Percentiles rank a stretch among this genome's conserved stretches.
Evolutionary conservation across 2,888 invertebrate genomes (phyloP).

Genomic region (Ophion ellenae): DNA sequence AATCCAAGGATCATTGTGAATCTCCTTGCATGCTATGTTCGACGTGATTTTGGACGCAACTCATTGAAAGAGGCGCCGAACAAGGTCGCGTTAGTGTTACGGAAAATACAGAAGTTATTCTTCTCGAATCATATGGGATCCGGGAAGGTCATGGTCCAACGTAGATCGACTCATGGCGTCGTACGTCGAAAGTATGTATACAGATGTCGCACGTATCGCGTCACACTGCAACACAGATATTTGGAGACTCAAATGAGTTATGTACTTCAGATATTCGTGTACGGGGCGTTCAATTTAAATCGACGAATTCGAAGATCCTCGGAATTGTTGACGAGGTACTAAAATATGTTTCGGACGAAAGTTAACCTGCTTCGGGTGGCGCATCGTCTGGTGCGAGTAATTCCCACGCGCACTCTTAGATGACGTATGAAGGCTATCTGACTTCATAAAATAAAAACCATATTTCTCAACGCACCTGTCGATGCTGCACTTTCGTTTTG

Average conservation of each 20-base stretch:
- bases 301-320: constrained; percentile 10
- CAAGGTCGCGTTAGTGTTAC: neutral
- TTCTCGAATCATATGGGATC: neutral
- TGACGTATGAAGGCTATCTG: no score
- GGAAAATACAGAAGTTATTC: neutral
- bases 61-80: neutral
- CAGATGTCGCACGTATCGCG: neutral
- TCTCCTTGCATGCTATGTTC: neutral
- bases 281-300: neutral
- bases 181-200: constrained; percentile 10
- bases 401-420: no score
- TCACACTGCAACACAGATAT: constrained; percentile 36
- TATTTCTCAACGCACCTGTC: no score
- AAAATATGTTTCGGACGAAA: no score
- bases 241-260: constrained; percentile 43
- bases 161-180: neutral
- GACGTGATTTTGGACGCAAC: neutral
- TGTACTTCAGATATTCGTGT: constrained; percentile 21
- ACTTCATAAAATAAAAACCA: no score
- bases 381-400: no score
- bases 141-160: neutral
- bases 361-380: no score
- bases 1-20: neutral
- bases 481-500: no score
- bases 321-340: no score